Evolutionary conservation across 2,797 vertebrate species (phyloP), one percentile per base, ranked within the genome.

Genomic region (Galago senegalensis): DNA sequence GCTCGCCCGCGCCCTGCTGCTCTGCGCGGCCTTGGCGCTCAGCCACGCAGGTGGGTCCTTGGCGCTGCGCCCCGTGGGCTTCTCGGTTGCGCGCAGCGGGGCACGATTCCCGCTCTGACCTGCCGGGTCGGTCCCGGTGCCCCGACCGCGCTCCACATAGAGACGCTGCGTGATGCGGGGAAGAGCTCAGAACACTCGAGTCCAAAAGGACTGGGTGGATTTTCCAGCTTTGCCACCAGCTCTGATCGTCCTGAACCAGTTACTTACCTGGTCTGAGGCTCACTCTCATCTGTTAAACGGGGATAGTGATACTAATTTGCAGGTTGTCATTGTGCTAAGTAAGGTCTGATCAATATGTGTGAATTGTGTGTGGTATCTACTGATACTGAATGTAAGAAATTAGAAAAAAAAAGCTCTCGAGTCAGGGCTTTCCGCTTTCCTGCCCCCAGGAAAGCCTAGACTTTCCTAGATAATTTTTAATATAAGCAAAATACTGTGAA

Each of bases 31-130:
- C 7, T 43, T 98, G 87, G 91, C 97, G 3, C 83, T 97, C 56
- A 1, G 94, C 84, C 60, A 11, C 0, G 97, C 98, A 96, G 98
- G 98, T 99, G 86, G 96, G 98, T 88, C 2, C 83, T 61, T 2
- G 76, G 75, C 23, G 6, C 73, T 10, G 3, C 34, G 40, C 61
- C 1, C 10, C 13, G 2, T 29, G 31, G 25, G 4, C 40, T 8
- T 46, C 53, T 14, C 5, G 9, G 21, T 5, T 40, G 31, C 27
- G 3, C 20, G 13, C 67, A 23, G 34, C 13, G 2, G 2, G 27
- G 29, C 37, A 1, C 6, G 3, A 11, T 1, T 23, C 56, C n/a
- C 2, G n/a, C 53, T 16, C 31, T 8, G 12, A 21, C 18, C 27
- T 12, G 70, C 27, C 27, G 29, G 53, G 8, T 3, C 4, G 14